These are phyloP conservation scores for Drosophila seclusa DNA, from an alignment of 2,888 invertebrate species.

Conservation along the genomic window DNA sequence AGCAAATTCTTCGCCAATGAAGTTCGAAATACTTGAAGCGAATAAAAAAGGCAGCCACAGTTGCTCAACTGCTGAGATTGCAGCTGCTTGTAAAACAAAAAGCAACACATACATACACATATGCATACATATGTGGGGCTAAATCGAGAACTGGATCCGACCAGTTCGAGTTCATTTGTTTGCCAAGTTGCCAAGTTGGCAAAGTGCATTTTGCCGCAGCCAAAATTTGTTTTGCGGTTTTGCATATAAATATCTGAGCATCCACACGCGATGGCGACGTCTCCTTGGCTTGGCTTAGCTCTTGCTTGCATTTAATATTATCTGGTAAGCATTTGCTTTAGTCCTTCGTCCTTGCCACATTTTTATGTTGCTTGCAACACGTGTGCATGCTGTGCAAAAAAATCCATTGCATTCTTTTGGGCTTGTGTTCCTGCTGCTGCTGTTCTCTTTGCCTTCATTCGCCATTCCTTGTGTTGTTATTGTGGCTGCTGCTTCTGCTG, in stretches of 20 bases:
- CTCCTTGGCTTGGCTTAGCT: constrained; percentile 29
- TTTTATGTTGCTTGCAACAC: constrained; percentile 29
- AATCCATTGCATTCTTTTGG: constrained; percentile 55
- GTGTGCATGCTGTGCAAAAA: constrained; percentile 52
- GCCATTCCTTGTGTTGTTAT: constrained; percentile 21
- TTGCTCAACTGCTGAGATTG: constrained; percentile 59
- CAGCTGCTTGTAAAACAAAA: constrained; percentile 55
- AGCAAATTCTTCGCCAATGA: constrained; percentile 60
- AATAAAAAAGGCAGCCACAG: constrained; percentile 39
- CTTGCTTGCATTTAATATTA: constrained; percentile 63
- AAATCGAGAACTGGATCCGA: constrained; percentile 29
- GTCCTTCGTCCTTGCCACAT: constrained; percentile 27
- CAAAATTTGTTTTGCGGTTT: constrained; percentile 76
- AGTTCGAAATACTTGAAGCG: constrained; percentile 64
- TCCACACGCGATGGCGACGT: constrained; percentile 35
- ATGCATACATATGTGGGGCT: constrained; percentile 11
- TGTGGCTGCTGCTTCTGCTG: constrained; percentile 7
- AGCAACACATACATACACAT: constrained; percentile 20
- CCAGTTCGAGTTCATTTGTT: constrained; percentile 73
- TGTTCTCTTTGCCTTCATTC: constrained; percentile 20
- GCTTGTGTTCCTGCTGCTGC: background rate
- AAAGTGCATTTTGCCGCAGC: constrained; percentile 74
- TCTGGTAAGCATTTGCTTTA: constrained; percentile 56
- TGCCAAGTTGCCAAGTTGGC: constrained; percentile 71
- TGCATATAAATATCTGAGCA: constrained; percentile 64